Conservation (phyloP, 2,113 vertebrate genomes). For the Sinocyclocheilus anophthalmus region DNA sequence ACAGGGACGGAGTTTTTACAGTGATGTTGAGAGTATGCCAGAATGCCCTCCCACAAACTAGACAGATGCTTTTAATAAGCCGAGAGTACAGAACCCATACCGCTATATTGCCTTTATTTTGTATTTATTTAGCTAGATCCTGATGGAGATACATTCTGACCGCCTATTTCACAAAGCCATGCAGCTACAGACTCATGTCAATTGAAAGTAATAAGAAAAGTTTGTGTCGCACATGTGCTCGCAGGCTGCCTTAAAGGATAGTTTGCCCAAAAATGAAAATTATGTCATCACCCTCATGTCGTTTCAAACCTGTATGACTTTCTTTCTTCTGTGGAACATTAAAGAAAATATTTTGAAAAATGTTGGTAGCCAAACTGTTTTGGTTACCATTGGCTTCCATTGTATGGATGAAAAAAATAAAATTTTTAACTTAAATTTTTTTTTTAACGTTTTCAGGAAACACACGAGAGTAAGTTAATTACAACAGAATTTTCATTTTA, state of each 20-base stretch:
- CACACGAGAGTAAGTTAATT: background rate
- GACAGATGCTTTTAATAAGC: slow-evolving; percentile 64
- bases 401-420: background rate
- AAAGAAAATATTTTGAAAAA: background rate
- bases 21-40: slow-evolving; percentile 50
- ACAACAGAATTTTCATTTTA: background rate
- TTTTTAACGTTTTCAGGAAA: background rate
- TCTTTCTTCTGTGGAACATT: background rate
- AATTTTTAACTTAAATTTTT: too few species aligned
- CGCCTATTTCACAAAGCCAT: slow-evolving; percentile 43
- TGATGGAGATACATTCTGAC: slow-evolving; percentile 53
- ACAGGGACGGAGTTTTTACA: slow-evolving; percentile 52
- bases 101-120: slow-evolving; percentile 43
- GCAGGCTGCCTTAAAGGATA: slow-evolving; percentile 5
- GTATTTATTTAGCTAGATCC: slow-evolving; percentile 47
- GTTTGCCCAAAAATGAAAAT: background rate
- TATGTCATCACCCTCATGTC: background rate
- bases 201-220: slow-evolving; percentile 37
- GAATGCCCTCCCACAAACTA: slow-evolving; percentile 54
- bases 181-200: slow-evolving; percentile 35
- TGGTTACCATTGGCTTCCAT: background rate
- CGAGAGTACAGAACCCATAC: slow-evolving; percentile 42
- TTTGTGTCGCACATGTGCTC: slow-evolving; percentile 36
- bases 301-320: background rate
- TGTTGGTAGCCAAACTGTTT: background rate